Evolutionary conservation across 2,797 vertebrate species (phyloP), one percentile per base, ranked within the genome.

Genomic region (Molossus alvarezi): DNA sequence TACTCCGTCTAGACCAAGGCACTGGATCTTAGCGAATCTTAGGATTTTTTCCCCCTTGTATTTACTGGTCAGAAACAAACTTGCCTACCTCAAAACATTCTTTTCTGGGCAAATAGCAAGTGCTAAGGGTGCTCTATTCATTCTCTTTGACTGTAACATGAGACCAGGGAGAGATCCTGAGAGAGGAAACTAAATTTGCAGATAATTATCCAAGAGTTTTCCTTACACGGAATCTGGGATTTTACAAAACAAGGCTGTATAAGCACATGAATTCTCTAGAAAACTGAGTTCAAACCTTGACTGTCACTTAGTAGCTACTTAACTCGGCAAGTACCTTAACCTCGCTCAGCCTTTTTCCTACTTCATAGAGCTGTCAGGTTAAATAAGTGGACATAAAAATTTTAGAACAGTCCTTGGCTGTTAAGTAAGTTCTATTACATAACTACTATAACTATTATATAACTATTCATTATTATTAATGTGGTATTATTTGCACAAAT

Each of bases 51-150:
- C 9, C 15, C 51, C 37, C 18, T 37, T 73, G 0, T 65, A 83
- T 88, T 80, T 75, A 17, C 25, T 82, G 15, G n/a, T 71, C 37
- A 85, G 83, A 87, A 81, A 86, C 17, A 92, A 58, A 90, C 8
- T 27, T 51, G 12, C 67, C 81, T 91, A 37, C 29, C 37, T 69
- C 37, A 86, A 85, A 93, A 76, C 25, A 55, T 41, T 25, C 25
- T 65, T 84, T 88, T 21, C 48, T 45, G 48, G 69, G 62, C 17
- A 75, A 89, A 84, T 14, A 77, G 9, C 62, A 72, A 89, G 45
- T 41, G 45, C 29, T 33, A 81, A 77, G 27, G 0, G 9, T 73
- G 41, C 10, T 82, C 18, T n/a, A 20, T 64, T 81, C 23, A 55
- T 73, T 86, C 55, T 80, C 17, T 76, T 86, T 37, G 25, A 45